A percentile compares a stretch with the other conserved stretches of the same genome.
Conservation (phyloP, 2,797 vertebrate genomes). For the Syngnathus acus region DNA sequence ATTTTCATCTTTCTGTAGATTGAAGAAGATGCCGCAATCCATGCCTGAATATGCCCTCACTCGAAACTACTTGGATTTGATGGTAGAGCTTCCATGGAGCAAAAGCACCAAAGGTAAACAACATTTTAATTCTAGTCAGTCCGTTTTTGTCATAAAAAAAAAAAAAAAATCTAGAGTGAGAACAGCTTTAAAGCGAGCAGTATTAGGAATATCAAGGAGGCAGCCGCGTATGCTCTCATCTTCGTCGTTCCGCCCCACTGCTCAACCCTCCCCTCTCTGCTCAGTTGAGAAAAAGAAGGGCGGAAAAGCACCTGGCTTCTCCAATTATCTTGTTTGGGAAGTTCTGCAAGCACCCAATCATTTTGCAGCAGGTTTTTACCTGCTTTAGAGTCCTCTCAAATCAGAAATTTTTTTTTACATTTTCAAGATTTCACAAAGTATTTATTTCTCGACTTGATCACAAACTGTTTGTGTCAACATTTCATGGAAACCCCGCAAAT, state of each 20-base stretch:
- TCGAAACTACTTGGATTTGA: constrained; percentile 93
- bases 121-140: background rate
- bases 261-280: too few species aligned
- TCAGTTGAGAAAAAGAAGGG: too few species aligned
- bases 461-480: background rate
- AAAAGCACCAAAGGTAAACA: constrained; percentile 84
- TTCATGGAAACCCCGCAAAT: background rate
- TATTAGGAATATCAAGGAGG: too few species aligned
- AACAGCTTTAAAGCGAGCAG: background rate
- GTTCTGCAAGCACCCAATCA: too few species aligned
- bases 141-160: background rate
- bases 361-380: too few species aligned
- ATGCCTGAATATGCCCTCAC: constrained; percentile 96
- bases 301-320: too few species aligned
- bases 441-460: background rate
- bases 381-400: too few species aligned
- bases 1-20: constrained; percentile 54
- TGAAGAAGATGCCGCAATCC: constrained; percentile 98
- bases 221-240: too few species aligned
- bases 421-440: constrained; percentile 47
- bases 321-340: too few species aligned
- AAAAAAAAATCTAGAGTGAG: background rate
- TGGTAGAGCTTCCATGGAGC: constrained; percentile 95
- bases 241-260: too few species aligned
- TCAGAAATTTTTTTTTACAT: constrained; percentile 50